A percentile compares a stretch with the other conserved stretches of the same genome.
Conservation (phyloP, 2,888 invertebrate genomes). For the Caenorhabditis drosophilae region DNA sequence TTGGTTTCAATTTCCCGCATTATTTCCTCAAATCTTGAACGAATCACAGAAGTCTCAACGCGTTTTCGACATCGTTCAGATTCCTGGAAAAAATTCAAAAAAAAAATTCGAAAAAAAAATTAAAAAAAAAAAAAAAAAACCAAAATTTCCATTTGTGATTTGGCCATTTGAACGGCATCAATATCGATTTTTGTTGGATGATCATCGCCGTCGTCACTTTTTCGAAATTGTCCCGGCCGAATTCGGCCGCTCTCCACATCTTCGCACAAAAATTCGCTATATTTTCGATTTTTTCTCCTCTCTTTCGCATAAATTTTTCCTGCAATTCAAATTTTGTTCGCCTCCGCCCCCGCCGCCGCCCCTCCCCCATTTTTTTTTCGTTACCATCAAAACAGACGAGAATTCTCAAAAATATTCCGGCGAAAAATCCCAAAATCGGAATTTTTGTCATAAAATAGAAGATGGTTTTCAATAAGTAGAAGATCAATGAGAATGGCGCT, state of each 20-base stretch:
- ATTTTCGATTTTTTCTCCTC: conserved; percentile 19
- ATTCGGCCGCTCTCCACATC: no score
- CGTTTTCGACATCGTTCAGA: conserved; percentile 13
- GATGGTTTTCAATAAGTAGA: conserved; percentile 28
- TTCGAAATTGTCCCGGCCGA: no score
- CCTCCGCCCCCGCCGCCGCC: neutral
- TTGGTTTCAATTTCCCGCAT: conserved; percentile 29
- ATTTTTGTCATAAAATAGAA: conserved; percentile 22
- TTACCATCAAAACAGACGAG: conserved; percentile 19
- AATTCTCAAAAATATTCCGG: conserved; percentile 6
- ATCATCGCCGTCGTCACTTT: conserved; percentile 2
- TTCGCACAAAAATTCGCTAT: conserved; percentile 15
- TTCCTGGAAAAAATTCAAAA: conserved; percentile 22
- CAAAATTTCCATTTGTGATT: conserved; percentile 18
- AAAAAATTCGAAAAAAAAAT: neutral
- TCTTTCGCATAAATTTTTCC: conserved; percentile 27
- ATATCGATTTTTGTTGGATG: conserved; percentile 22
- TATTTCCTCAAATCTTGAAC: conserved; percentile 28
- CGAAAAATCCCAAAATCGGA: conserved; percentile 13
- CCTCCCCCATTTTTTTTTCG: no score
- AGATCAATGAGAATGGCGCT: conserved; percentile 41
- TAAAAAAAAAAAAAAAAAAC: neutral
- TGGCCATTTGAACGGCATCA: conserved; percentile 22
- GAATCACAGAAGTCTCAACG: conserved; percentile 20
- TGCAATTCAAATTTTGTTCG: neutral